phyloP scores from a whole-genome alignment of 2,888 invertebrate species.

The Agapetus fuscipes region DNA sequence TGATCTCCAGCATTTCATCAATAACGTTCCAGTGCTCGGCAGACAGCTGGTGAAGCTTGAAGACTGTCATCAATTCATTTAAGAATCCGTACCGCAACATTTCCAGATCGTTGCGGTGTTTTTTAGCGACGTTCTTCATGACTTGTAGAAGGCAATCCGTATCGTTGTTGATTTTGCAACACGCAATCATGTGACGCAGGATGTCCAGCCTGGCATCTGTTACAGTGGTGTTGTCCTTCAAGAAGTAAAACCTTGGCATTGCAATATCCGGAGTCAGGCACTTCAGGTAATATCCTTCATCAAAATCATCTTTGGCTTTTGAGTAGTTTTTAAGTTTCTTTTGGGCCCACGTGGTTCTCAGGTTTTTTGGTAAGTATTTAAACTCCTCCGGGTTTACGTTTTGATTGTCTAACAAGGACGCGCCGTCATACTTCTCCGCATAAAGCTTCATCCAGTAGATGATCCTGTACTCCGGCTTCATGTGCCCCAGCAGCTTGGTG shows the following conservation, averaged over 20 bases:
- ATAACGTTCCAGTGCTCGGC: slow-evolving; percentile 25
- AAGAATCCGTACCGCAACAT: slow-evolving; percentile 19
- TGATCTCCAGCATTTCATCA: slow-evolving; percentile 23
- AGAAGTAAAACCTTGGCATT: slow-evolving; percentile 9
- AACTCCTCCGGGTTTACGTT: slow-evolving; percentile 1
- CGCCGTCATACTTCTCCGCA: slow-evolving; percentile 9
- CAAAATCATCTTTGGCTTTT: not conserved
- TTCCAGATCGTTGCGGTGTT: slow-evolving; percentile 27
- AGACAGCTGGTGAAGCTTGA: slow-evolving; percentile 23
- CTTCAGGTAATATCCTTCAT: slow-evolving; percentile 13
- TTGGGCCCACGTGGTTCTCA: slow-evolving; percentile 10
- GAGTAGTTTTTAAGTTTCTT: slow-evolving; percentile 10
- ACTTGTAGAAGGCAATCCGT: slow-evolving; percentile 24
- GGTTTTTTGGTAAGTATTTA: slow-evolving; percentile 4
- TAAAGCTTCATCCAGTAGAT: slow-evolving; percentile 14
- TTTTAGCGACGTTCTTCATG: slow-evolving; percentile 24
- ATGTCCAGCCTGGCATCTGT: slow-evolving; percentile 18
- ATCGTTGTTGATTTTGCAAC: slow-evolving; percentile 28
- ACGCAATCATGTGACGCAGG: slow-evolving; percentile 25
- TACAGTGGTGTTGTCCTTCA: slow-evolving; percentile 11
- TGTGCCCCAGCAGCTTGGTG: not conserved
- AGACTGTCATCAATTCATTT: slow-evolving; percentile 16
- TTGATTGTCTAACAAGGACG: slow-evolving; percentile 6
- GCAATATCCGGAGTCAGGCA: slow-evolving; percentile 7
- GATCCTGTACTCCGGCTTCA: slow-evolving; percentile 4